Percentiles rank a stretch among this genome's conserved stretches.
Evolutionary conservation across 2,113 vertebrate species (phyloP).

Genomic region (Passer montanus): DNA sequence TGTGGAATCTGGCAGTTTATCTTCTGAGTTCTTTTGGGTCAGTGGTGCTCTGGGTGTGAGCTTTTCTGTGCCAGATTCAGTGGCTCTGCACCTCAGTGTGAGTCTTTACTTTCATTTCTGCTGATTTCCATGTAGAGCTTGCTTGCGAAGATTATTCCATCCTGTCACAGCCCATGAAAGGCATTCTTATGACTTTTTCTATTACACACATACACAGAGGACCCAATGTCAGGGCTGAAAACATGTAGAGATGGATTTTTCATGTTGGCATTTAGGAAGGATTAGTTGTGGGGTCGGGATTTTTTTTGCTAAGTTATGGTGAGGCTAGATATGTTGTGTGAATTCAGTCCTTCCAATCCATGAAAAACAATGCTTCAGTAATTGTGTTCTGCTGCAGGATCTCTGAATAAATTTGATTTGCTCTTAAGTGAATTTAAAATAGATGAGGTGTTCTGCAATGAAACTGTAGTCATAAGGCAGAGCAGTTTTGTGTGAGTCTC

Average conservation of each 20-base stretch:
- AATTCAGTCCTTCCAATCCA: not conserved
- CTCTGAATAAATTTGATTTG: conserved; percentile 26
- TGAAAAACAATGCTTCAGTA: not conserved
- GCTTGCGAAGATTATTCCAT: not conserved
- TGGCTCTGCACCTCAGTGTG: not conserved
- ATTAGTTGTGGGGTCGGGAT: not conserved
- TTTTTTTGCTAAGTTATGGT: not conserved
- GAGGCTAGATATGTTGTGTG: not conserved
- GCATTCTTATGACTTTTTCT: not conserved
- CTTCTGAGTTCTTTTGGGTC: not conserved
- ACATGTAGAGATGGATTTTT: not conserved
- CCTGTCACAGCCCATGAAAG: not conserved
- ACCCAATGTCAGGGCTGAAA: not conserved
- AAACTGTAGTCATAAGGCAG: not conserved
- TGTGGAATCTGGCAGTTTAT: not conserved
- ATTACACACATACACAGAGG: not conserved
- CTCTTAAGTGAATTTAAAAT: conserved; percentile 19
- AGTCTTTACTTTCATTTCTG: not conserved
- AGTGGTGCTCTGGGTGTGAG: fast-evolving
- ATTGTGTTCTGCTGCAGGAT: not conserved
- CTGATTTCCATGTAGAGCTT: not conserved
- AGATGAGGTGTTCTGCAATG: not conserved
- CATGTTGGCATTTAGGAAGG: not conserved
- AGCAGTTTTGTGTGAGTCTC: not conserved
- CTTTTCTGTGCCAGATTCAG: not conserved